Conservation (phyloP, 2,888 invertebrate genomes). For the Eupithecia insigniata region DNA sequence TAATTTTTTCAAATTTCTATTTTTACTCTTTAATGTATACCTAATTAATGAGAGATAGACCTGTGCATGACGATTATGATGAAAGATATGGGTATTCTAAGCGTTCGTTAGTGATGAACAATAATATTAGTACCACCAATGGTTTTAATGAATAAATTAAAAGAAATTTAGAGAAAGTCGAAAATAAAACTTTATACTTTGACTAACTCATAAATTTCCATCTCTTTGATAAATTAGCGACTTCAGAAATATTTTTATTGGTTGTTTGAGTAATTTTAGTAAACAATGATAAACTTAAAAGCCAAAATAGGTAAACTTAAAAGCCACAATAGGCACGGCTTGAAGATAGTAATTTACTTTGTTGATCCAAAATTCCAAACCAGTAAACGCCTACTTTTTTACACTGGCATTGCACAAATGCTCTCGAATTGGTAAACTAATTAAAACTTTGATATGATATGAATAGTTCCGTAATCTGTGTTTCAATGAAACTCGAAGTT, state of each 20-base stretch:
- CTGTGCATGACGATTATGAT: no score
- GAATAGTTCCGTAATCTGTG: not conserved
- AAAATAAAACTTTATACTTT: not conserved
- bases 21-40: not conserved
- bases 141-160: not conserved
- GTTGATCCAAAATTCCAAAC: not conserved
- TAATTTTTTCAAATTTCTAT: not conserved
- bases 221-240: not conserved
- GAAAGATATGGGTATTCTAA: no score
- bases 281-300: not conserved
- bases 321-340: not conserved
- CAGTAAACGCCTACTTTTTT: not conserved
- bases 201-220: not conserved
- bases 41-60: no score
- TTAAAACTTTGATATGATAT: constrained; percentile 9
- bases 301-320: not conserved
- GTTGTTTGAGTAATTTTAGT: not conserved
- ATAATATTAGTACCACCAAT: no score
- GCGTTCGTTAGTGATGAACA: no score
- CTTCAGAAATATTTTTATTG: not conserved
- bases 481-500: not conserved
- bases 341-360: not conserved
- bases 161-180: not conserved
- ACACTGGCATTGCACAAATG: not conserved
- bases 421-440: constrained; percentile 1